Evolutionary conservation across 2,888 invertebrate genomes (phyloP).

Genomic region (Campopleginae sp.): DNA sequence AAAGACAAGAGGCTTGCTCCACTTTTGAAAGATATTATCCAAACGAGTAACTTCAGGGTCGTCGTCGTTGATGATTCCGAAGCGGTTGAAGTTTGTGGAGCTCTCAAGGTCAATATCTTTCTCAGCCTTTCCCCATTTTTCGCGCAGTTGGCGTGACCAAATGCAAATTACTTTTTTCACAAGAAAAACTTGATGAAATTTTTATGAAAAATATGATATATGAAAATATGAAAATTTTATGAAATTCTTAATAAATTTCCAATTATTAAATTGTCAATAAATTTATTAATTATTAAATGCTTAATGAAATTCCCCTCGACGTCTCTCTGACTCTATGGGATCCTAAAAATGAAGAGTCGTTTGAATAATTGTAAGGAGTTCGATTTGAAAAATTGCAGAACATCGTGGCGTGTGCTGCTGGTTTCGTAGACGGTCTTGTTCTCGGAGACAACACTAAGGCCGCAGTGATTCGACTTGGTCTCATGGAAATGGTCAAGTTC

Average conservation of each 20-base stretch:
- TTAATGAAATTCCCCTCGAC: neutral
- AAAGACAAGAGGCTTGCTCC: conserved; percentile 85
- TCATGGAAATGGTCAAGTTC: conserved; percentile 89
- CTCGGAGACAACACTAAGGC: conserved; percentile 90
- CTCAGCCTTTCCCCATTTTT: neutral
- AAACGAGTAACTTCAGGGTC: conserved; percentile 88
- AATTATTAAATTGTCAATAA: no score
- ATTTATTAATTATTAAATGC: no score
- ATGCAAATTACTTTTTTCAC: no score
- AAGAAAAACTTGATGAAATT: no score
- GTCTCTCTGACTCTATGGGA: neutral
- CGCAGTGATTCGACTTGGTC: conserved; percentile 88
- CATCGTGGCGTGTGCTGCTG: conserved; percentile 89
- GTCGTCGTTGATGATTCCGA: conserved; percentile 88
- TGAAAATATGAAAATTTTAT: no score
- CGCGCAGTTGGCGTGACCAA: neutral
- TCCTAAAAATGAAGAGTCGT: neutral
- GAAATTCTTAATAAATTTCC: no score
- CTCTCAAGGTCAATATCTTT: conserved; percentile 84
- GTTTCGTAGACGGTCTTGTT: conserved; percentile 88
- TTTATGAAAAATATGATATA: no score
- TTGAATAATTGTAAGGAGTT: neutral
- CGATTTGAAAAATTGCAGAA: conserved; percentile 83
- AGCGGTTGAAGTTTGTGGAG: conserved; percentile 90
- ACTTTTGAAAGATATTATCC: conserved; percentile 86